Evolutionary conservation across 1,140 invertebrate species (phyloP).

Genomic region (Brachionus asplanchnoidis): DNA sequence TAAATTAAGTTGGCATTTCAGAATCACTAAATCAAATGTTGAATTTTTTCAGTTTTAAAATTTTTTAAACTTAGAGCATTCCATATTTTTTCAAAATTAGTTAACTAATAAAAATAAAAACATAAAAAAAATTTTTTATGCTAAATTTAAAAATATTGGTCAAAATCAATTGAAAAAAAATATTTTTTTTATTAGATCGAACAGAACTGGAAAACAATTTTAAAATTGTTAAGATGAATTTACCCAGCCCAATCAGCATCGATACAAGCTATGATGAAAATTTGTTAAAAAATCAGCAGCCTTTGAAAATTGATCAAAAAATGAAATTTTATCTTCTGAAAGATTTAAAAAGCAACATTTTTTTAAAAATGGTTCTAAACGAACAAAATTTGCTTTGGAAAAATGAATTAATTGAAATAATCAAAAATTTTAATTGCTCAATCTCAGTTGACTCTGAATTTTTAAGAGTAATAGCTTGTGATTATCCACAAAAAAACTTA

Average conservation of each 20-base stretch:
- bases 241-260: neutral
- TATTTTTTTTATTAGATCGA: neutral
- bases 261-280: neutral
- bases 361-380: neutral
- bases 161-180: neutral
- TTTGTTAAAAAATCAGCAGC: neutral
- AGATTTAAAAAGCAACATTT: neutral
- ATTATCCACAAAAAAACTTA: neutral
- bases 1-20: no score
- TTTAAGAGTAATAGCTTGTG: neutral
- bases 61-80: no score
- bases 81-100: no score
- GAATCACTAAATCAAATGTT: no score
- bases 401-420: neutral
- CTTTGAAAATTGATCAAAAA: neutral
- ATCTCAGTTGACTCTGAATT: neutral
- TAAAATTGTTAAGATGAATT: neutral
- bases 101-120: no score
- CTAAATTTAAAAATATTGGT: no score
- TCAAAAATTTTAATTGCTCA: neutral
- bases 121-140: no score
- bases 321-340: neutral
- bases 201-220: neutral
- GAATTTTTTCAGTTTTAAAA: no score
- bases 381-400: neutral